phyloP scores from a whole-genome alignment of 2,113 vertebrate genomes.

The Mungos mungo region DNA sequence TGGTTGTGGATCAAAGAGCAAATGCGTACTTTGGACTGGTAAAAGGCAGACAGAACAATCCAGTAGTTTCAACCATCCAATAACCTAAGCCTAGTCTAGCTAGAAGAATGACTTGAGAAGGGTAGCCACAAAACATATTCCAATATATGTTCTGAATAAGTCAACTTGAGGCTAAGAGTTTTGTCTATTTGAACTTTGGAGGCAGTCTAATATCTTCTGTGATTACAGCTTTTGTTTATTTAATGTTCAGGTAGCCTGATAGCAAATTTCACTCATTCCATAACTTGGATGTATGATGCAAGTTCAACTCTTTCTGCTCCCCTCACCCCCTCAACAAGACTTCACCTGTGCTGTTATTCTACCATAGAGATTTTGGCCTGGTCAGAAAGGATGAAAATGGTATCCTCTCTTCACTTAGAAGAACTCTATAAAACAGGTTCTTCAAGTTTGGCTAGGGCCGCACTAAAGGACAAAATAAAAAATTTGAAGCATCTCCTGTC shows the following conservation, averaged over 20 bases:
- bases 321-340: rapidly evolving
- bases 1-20: neutral
- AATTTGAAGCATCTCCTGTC: neutral
- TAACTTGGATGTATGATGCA: neutral
- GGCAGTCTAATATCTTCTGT: neutral
- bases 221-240: neutral
- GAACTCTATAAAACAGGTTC: neutral
- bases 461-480: neutral
- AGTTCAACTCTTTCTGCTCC: neutral
- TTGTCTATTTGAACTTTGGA: neutral
- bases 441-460: neutral
- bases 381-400: neutral
- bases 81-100: neutral
- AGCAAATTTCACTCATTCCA: neutral
- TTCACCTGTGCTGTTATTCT: neutral
- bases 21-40: neutral
- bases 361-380: neutral
- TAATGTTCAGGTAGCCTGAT: neutral
- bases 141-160: neutral
- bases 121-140: neutral
- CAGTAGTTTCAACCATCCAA: neutral
- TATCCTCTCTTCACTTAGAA: neutral
- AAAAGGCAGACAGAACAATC: neutral
- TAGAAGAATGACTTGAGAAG: slow-evolving; percentile 4
- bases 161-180: neutral